phyloP scores from a whole-genome alignment of 1,140 invertebrate species.

The Trialeurodes vaporariorum region DNA sequence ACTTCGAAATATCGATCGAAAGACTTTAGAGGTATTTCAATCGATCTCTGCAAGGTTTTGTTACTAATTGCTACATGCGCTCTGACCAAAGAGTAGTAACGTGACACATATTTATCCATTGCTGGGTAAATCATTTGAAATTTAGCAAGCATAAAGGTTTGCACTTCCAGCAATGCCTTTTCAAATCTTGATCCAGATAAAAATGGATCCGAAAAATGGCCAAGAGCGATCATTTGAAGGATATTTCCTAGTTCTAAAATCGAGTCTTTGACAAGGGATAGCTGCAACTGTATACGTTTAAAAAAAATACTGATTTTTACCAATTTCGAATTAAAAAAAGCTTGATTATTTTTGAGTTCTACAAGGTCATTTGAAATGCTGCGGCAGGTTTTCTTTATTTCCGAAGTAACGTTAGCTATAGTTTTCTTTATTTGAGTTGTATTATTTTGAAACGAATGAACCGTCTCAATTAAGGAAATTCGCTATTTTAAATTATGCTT shows the following conservation, averaged over 20 bases:
- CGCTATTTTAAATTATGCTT: too few species aligned
- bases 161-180: background rate
- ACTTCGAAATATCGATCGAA: background rate
- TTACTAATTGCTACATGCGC: background rate
- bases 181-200: background rate
- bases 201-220: background rate
- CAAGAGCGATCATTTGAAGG: background rate
- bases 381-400: too few species aligned
- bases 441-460: too few species aligned
- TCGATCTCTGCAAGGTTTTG: background rate
- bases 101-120: background rate
- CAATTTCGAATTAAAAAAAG: too few species aligned
- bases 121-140: background rate
- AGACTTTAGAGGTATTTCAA: background rate
- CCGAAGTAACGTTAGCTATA: too few species aligned
- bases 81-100: background rate
- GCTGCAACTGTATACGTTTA: too few species aligned
- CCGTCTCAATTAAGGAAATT: too few species aligned
- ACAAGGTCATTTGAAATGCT: too few species aligned
- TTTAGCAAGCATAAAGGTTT: background rate
- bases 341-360: too few species aligned
- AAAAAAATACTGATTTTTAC: too few species aligned
- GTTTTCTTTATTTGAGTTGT: too few species aligned
- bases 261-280: too few species aligned
- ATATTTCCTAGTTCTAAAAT: background rate